Evolutionary conservation across 30 jellyfish, hydroid and myxozoan species (phyloP), one percentile per base, ranked within the genome.

Genomic region (Aurelia aurita complex sp. Pacific): DNA sequence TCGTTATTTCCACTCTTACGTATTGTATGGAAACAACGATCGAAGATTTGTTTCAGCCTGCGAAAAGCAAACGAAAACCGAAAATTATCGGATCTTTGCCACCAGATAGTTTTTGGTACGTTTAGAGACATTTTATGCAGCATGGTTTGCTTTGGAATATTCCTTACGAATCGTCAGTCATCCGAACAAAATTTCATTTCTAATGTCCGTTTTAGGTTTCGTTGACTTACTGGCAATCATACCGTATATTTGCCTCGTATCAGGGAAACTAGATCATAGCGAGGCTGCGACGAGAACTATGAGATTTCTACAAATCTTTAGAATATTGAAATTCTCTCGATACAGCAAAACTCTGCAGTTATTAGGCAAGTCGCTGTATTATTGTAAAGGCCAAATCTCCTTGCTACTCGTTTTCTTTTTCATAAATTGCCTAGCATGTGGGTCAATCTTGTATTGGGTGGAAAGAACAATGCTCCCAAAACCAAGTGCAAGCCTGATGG

Each of bases 311-410:
- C 91, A 79, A 59, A 74, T 88, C 36, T 64, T 88, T 54, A 80
- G 96, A 34, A 80, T 88, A 69, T 63, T 88, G 36, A 88, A 88
- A 61, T 13, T 88, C 0, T 77, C 90, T 6, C 80, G 96, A 29
- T 72, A 76, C 85, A 88, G 88, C 76, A 59, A 70, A 15, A 88
- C 91, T 61, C 34, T 88, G 71, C 90, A 79, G 50, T 82, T 88
- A 17, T 63, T 88, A 17, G 90, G 90, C 23, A 57, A 73, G 14
- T 78, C 96, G 32, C 62, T 88, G 38, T 69, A 60, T 40, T 88
- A 80, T 33, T 88, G 96, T 73, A 88, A 79, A 73, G 91, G 91
- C 14, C 96, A 88, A 40, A 79, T 88, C 23, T 72, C 90, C 15
- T 68, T 70, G 9, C 80, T 88, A 16, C 67, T 88, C 29, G 64